Percentiles rank a stretch among this genome's conserved stretches.
Conservation (phyloP, 2,113 vertebrate species). For the Myocastor coypus region DNA sequence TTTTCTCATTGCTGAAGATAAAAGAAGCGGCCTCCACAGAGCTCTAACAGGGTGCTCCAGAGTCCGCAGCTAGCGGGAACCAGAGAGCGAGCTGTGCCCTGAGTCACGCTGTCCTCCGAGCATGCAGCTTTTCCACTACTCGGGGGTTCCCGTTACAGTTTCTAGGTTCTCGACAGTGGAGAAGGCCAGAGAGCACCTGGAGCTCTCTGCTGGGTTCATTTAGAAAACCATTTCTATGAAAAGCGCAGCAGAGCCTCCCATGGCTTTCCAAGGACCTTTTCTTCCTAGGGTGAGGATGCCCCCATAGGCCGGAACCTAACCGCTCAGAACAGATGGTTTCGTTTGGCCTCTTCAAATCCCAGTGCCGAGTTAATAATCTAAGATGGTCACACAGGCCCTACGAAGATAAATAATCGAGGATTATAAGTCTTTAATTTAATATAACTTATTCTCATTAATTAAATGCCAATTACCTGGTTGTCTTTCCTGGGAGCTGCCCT, state of each 20-base stretch:
- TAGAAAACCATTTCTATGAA: slow-evolving; percentile 9
- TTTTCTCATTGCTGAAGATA: slow-evolving; percentile 32
- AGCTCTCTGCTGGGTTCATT: neutral
- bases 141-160: neutral
- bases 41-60: neutral
- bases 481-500: slow-evolving; percentile 81
- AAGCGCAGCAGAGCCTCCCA: neutral
- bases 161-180: neutral
- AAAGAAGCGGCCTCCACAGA: neutral
- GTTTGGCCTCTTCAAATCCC: slow-evolving; percentile 55
- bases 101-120: neutral
- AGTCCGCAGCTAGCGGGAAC: neutral
- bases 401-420: slow-evolving; percentile 81
- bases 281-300: slow-evolving; percentile 53
- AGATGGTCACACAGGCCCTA: slow-evolving; percentile 67
- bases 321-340: slow-evolving; percentile 44
- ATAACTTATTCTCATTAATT: slow-evolving; percentile 83
- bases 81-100: neutral
- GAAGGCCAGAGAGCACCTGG: neutral
- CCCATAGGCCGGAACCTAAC: slow-evolving; percentile 57
- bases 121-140: neutral
- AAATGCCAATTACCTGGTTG: slow-evolving; percentile 82
- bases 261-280: slow-evolving; percentile 58
- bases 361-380: slow-evolving; percentile 72
- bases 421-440: slow-evolving; percentile 81